Conservation (phyloP, 2,888 invertebrate species). For the Ophioninae sp. region DNA sequence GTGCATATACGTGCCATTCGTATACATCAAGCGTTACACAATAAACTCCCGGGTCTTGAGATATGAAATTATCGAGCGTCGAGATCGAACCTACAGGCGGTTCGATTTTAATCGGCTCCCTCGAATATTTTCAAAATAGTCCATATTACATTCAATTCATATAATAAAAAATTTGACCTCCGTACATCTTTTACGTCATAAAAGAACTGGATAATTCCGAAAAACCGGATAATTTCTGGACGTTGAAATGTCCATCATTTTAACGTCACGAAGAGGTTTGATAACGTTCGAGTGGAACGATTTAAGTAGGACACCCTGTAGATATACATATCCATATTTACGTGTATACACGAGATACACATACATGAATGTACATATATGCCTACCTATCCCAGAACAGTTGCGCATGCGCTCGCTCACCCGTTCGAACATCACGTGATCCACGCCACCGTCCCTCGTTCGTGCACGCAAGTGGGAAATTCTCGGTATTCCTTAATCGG, state of each 20-base stretch:
- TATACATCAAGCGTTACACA: too few relatives aligned
- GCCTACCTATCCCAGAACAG: background rate
- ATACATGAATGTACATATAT: background rate
- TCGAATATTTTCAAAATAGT: too few relatives aligned
- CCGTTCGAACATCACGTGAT: conserved; percentile 41
- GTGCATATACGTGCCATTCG: too few relatives aligned
- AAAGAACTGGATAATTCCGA: too few relatives aligned
- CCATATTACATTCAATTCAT: too few relatives aligned
- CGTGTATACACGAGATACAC: background rate
- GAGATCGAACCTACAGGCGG: too few relatives aligned
- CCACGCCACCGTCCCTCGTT: conserved; percentile 19
- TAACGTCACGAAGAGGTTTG: background rate
- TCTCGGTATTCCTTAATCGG: conserved; percentile 56
- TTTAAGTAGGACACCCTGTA: background rate
- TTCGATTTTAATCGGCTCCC: too few relatives aligned
- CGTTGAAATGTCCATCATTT: background rate
- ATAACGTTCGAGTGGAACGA: background rate
- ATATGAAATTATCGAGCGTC: too few relatives aligned
- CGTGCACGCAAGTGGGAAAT: conserved; percentile 44
- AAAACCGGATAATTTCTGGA: background rate
- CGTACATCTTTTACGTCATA: too few relatives aligned
- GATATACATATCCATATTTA: background rate
- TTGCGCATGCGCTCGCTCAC: conserved; percentile 25
- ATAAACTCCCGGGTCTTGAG: too few relatives aligned
- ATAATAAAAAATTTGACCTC: too few relatives aligned